phyloP scores from a whole-genome alignment of 2,113 vertebrate genomes.

The Atrichornis clamosus region DNA sequence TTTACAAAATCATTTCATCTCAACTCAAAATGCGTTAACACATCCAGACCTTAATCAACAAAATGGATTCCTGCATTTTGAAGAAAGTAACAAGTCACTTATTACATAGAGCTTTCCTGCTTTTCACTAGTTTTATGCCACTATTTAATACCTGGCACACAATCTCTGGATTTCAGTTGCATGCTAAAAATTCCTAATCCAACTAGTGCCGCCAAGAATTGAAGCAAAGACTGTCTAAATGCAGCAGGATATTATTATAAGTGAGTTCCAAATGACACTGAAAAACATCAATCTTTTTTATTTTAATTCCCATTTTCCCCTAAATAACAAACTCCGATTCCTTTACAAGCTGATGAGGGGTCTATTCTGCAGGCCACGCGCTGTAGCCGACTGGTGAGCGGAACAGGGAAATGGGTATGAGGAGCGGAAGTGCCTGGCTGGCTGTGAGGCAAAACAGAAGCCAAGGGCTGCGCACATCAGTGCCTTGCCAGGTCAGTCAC shows the following conservation, averaged over 20 bases:
- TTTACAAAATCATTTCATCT: conserved; percentile 30
- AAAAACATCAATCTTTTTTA: conserved; percentile 37
- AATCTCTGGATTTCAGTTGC: conserved; percentile 1
- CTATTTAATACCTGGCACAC: conserved; percentile 10
- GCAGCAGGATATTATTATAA: conserved; percentile 43
- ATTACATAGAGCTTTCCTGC: not conserved
- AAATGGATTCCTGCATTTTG: conserved; percentile 7
- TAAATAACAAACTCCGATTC: conserved; percentile 59
- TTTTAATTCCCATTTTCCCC: conserved; percentile 48
- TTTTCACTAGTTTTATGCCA: not conserved
- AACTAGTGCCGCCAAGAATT: conserved; percentile 15
- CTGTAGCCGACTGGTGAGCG: not conserved
- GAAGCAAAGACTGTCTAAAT: conserved; percentile 62
- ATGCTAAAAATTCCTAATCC: conserved; percentile 33
- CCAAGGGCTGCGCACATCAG: not conserved
- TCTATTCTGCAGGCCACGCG: not conserved
- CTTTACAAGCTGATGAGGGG: conserved; percentile 42
- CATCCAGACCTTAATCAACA: conserved; percentile 8
- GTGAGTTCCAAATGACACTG: conserved; percentile 51
- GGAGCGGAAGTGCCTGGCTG: not conserved
- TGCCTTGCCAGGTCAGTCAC: not conserved
- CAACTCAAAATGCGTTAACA: conserved; percentile 3
- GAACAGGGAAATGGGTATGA: not conserved
- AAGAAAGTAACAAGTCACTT: not conserved
- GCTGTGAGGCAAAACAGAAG: not conserved